These are phyloP conservation scores for Papilio aristodemus DNA, from an alignment of 1,140 invertebrate species.

Conservation along the genomic window DNA sequence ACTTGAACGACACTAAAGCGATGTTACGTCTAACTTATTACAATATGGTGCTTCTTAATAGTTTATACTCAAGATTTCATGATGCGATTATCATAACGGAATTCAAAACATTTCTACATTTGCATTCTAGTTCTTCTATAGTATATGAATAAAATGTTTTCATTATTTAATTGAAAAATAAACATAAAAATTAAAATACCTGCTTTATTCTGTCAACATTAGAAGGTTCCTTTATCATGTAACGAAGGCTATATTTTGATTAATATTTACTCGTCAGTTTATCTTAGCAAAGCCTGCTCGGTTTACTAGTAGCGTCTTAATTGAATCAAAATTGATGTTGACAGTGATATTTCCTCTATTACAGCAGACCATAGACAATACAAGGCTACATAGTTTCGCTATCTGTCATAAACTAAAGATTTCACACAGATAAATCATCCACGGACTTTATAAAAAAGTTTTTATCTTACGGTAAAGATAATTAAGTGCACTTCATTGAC, in stretches of 20 bases:
- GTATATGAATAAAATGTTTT: no score
- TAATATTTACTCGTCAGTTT: no score
- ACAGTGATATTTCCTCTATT: neutral
- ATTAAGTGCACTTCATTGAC: constrained; percentile 25
- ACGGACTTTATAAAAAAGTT: constrained; percentile 2
- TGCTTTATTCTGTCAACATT: no score
- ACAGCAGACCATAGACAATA: neutral
- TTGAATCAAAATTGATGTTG: neutral
- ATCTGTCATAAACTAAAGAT: neutral
- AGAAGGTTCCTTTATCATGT: no score
- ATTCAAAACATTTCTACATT: no score
- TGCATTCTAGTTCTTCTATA: no score
- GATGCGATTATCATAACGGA: neutral
- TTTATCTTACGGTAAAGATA: constrained; percentile 15
- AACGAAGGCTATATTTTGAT: no score
- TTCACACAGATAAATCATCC: constrained; percentile 11
- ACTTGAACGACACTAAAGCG: neutral
- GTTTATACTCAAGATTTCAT: neutral
- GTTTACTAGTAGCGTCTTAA: no score
- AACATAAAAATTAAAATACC: no score
- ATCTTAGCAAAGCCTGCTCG: no score
- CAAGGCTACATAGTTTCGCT: neutral
- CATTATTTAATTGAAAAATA: no score
- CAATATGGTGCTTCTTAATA: neutral
- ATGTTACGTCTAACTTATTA: constrained; percentile 9